These are phyloP conservation scores for Diachrysia chrysitis DNA, from an alignment of 2,888 invertebrate species.

Conservation along the genomic window DNA sequence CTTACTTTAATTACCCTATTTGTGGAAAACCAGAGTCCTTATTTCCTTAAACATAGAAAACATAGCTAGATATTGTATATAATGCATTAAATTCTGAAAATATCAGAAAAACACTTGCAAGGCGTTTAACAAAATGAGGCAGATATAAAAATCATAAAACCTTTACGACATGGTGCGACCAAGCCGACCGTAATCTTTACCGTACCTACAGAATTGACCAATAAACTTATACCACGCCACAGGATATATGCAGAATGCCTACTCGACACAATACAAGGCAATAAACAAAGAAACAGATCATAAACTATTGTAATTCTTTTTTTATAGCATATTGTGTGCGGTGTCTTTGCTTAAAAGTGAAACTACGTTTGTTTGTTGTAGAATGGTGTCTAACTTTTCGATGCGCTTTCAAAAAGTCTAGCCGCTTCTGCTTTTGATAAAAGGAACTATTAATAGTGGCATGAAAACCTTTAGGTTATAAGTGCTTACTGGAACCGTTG, in stretches of 20 bases:
- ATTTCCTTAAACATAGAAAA: not conserved
- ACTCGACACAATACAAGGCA: slow-evolving; percentile 3
- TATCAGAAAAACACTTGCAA: slow-evolving; percentile 18
- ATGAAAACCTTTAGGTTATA: too few species aligned
- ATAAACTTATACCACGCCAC: slow-evolving; percentile 33
- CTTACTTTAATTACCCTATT: not conserved
- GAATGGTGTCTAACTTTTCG: too few species aligned
- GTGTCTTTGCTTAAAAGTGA: too few species aligned
- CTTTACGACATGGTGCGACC: slow-evolving; percentile 22
- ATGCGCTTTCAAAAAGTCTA: too few species aligned
- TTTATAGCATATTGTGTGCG: too few species aligned
- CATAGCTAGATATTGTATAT: too few species aligned
- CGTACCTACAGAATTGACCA: slow-evolving; percentile 36
- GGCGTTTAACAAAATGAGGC: slow-evolving; percentile 27
- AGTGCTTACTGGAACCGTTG: too few species aligned
- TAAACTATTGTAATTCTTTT: not conserved
- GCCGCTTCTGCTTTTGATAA: too few species aligned
- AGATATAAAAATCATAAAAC: slow-evolving; percentile 35
- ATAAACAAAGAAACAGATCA: not conserved
- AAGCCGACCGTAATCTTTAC: slow-evolving; percentile 42
- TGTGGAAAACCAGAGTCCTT: not conserved
- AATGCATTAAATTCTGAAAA: not conserved
- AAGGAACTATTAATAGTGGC: too few species aligned
- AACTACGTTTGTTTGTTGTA: too few species aligned
- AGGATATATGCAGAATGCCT: slow-evolving; percentile 7